phyloP scores from a whole-genome alignment of 2,888 invertebrate genomes.

The Lasioglossum vierecki region DNA sequence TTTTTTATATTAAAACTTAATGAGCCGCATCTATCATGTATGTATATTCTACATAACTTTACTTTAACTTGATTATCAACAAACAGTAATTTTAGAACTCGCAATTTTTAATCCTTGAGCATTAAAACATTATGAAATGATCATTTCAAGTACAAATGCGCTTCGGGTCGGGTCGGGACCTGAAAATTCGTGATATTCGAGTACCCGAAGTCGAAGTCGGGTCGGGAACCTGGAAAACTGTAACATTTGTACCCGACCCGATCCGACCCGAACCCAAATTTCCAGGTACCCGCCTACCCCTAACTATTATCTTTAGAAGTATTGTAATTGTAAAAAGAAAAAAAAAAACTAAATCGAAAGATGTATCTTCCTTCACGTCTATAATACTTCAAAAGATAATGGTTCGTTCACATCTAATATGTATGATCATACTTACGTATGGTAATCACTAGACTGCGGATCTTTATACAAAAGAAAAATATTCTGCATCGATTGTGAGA shows the following conservation, averaged over 20 bases:
- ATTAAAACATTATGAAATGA: background rate
- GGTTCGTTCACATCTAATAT: background rate
- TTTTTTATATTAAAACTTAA: background rate
- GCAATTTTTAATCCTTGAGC: too few relatives aligned
- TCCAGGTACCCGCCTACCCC: too few relatives aligned
- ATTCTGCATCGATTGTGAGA: too few relatives aligned
- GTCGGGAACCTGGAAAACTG: too few relatives aligned
- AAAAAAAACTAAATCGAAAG: background rate
- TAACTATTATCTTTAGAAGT: background rate
- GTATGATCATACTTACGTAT: background rate
- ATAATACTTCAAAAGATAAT: background rate
- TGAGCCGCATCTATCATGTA: background rate
- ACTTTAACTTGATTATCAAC: background rate
- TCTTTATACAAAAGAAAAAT: too few relatives aligned
- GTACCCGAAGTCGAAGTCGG: too few relatives aligned
- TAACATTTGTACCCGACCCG: too few relatives aligned
- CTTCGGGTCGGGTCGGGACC: too few relatives aligned
- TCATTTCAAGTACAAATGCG: too few relatives aligned
- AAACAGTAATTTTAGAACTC: background rate
- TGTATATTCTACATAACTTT: background rate
- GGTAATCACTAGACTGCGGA: too few relatives aligned
- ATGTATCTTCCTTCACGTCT: background rate
- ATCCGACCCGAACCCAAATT: too few relatives aligned
- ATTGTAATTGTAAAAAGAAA: background rate
- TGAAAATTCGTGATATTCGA: too few relatives aligned